These are phyloP conservation scores for Artemia sp. DNA, from an alignment of 2,888 invertebrate genomes.

Conservation along the genomic window DNA sequence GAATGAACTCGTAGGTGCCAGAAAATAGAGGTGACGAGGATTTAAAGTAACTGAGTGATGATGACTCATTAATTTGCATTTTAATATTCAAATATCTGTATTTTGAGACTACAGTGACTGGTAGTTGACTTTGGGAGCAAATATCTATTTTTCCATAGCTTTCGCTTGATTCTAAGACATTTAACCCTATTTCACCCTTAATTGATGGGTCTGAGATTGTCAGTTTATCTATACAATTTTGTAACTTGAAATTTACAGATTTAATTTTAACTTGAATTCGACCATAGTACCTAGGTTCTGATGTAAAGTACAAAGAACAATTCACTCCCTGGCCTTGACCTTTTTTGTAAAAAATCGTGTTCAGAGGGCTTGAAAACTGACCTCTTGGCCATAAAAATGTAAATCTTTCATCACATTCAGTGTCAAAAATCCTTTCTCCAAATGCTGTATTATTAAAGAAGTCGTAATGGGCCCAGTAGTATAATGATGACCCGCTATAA, in stretches of 20 bases:
- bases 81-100: constrained; percentile 65
- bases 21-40: constrained; percentile 65
- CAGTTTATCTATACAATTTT: constrained; percentile 24
- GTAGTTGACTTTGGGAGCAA: constrained; percentile 24
- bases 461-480: constrained; percentile 86
- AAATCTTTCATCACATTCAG: constrained; percentile 65
- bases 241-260: constrained; percentile 25
- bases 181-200: constrained; percentile 25
- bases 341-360: constrained; percentile 70
- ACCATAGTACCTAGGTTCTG: constrained; percentile 24
- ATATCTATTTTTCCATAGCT: constrained; percentile 18
- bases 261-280: constrained; percentile 28
- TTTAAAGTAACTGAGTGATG: constrained; percentile 72
- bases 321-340: constrained; percentile 36
- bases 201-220: constrained; percentile 25
- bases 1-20: constrained; percentile 72
- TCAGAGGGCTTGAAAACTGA: constrained; percentile 59
- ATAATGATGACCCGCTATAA: constrained; percentile 79
- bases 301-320: constrained; percentile 26
- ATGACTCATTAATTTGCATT: constrained; percentile 56
- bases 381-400: constrained; percentile 63
- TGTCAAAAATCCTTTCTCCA: constrained; percentile 60
- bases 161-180: constrained; percentile 23
- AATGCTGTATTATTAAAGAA: constrained; percentile 78
- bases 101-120: constrained; percentile 46